Conservation (phyloP, 2,797 vertebrate genomes). For the Anabas testudineus region DNA sequence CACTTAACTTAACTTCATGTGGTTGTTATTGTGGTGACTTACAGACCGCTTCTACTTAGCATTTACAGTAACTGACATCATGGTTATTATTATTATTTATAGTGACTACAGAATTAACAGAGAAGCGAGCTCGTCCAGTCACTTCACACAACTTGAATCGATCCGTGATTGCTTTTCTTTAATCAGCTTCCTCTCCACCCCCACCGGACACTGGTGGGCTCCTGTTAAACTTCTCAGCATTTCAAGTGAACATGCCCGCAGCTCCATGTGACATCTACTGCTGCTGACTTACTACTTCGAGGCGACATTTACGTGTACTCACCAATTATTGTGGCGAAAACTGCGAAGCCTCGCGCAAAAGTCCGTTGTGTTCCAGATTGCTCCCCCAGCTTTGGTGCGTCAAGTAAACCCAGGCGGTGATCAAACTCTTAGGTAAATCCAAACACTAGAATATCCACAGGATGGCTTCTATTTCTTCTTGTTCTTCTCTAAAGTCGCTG, state of each 20-base stretch:
- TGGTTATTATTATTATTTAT: slow-evolving; percentile 28
- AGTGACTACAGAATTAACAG: slow-evolving; percentile 43
- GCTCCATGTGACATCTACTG: no score
- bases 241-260: neutral
- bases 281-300: neutral
- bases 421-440: slow-evolving; percentile 51
- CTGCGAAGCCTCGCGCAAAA: slow-evolving; percentile 77
- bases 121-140: slow-evolving; percentile 39
- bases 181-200: slow-evolving; percentile 37
- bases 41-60: no score
- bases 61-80: slow-evolving; percentile 37
- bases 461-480: neutral
- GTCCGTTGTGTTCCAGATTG: slow-evolving; percentile 59
- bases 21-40: neutral
- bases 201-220: no score
- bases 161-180: slow-evolving; percentile 45
- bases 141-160: slow-evolving; percentile 54
- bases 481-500: slow-evolving; percentile 1
- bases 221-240: no score
- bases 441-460: slow-evolving; percentile 51
- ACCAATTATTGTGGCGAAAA: slow-evolving; percentile 86
- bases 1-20: neutral
- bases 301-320: slow-evolving; percentile 45
- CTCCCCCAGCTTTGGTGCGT: slow-evolving; percentile 84
- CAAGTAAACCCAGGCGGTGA: slow-evolving; percentile 35